Conservation (phyloP, 35 echinoderm and acorn worm genomes). For the Ophiothrix spiculata region DNA sequence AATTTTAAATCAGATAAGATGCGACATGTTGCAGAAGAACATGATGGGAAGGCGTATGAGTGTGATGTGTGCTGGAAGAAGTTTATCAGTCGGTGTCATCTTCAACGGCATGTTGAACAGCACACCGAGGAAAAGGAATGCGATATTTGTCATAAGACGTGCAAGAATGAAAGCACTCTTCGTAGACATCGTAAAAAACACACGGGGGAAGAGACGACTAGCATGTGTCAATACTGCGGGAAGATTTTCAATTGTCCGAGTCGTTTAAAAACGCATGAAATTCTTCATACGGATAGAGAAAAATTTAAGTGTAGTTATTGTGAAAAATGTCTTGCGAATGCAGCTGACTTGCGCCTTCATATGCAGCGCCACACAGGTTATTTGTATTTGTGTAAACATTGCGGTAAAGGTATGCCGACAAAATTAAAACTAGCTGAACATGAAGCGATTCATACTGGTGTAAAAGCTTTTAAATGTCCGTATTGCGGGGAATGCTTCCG, state of each 20-base stretch:
- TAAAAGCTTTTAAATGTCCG: neutral
- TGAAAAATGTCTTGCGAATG: neutral
- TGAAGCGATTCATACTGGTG: neutral
- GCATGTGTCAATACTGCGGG: neutral
- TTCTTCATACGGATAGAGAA: neutral
- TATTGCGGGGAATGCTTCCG: neutral
- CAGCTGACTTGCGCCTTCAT: neutral
- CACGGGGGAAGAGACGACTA: neutral
- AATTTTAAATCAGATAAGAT: too few species aligned
- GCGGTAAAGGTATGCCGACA: neutral
- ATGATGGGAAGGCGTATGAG: neutral
- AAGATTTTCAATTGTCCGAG: neutral
- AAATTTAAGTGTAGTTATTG: neutral
- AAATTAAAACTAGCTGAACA: neutral
- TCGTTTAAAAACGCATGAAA: neutral
- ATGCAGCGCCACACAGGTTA: neutral
- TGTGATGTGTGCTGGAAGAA: neutral
- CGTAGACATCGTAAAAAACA: neutral
- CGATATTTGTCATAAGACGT: neutral
- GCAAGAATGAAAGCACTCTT: neutral
- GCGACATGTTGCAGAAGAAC: too few species aligned
- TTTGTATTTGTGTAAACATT: neutral
- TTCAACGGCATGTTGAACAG: neutral
- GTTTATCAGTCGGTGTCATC: neutral
- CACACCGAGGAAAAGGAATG: neutral